Evolutionary conservation across 1,140 invertebrate species (phyloP).

Genomic region (Bilobella aurantiaca): DNA sequence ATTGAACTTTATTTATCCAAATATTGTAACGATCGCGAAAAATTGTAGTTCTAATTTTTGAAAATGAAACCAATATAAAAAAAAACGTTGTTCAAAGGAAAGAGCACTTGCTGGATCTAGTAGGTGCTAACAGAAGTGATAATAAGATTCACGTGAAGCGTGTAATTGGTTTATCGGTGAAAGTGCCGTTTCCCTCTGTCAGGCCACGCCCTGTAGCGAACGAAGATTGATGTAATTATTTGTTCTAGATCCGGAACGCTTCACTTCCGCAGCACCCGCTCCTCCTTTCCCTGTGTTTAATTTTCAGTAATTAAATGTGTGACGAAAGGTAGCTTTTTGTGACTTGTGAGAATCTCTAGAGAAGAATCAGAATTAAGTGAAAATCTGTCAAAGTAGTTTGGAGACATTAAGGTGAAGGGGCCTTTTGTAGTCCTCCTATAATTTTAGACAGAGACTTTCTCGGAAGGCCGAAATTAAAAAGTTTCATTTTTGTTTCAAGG

Average conservation of each 20-base stretch:
- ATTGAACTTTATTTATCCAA: no score
- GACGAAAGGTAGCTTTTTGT: not conserved
- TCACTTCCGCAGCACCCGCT: not conserved
- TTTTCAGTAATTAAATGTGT: not conserved
- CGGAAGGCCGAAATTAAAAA: no score
- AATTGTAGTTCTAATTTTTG: no score
- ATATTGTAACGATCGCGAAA: no score
- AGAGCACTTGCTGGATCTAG: no score
- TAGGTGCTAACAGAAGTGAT: no score
- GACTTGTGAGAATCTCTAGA: not conserved
- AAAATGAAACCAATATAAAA: no score
- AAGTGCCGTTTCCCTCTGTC: not conserved
- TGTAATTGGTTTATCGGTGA: slow-evolving; percentile 3
- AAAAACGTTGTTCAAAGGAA: no score
- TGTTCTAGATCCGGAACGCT: not conserved
- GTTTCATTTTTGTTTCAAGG: no score
- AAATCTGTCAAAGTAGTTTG: no score
- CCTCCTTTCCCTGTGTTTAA: not conserved
- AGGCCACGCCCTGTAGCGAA: not conserved
- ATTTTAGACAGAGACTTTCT: not conserved
- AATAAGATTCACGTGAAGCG: not conserved
- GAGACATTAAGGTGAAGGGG: no score
- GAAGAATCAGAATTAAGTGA: not conserved
- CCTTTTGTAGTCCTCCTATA: no score
- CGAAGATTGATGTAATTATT: not conserved